Percentiles rank a stretch among this genome's conserved stretches.
Evolutionary conservation across 2,888 invertebrate species (phyloP).

Genomic region (Mesopsocus fuscifrons): DNA sequence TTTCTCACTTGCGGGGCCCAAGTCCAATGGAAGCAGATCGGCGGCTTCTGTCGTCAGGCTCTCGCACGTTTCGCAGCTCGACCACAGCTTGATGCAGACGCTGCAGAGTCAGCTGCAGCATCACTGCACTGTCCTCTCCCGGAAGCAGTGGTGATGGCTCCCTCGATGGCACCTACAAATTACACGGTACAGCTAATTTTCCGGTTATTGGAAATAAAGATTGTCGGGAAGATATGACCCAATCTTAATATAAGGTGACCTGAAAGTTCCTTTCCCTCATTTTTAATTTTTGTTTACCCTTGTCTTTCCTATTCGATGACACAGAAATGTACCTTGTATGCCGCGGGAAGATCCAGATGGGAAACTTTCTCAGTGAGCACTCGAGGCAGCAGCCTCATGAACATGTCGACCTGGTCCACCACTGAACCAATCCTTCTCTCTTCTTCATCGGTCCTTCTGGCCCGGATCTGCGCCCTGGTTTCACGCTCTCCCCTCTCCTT

Average conservation of each 20-base stretch:
- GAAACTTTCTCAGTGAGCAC: neutral
- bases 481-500: constrained; percentile 71
- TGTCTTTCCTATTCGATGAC: too few relatives aligned
- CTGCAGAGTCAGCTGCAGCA: constrained; percentile 29
- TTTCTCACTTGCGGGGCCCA: too few relatives aligned
- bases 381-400: neutral
- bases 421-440: constrained; percentile 51
- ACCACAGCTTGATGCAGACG: constrained; percentile 51
- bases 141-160: constrained; percentile 41
- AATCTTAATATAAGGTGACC: neutral
- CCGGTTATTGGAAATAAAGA: too few relatives aligned
- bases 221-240: too few relatives aligned
- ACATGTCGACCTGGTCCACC: constrained; percentile 37
- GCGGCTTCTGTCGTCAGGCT: constrained; percentile 32
- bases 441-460: constrained; percentile 37
- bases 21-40: constrained; percentile 23
- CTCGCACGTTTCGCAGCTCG: constrained; percentile 38
- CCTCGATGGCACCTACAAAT: too few relatives aligned
- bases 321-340: neutral
- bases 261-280: neutral
- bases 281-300: too few relatives aligned
- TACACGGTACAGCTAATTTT: too few relatives aligned
- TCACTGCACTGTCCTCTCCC: constrained; percentile 16
- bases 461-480: constrained; percentile 31
- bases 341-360: neutral